These are phyloP conservation scores for Drosophila paranaensis DNA, from an alignment of 2,888 invertebrate genomes.

Conservation along the genomic window DNA sequence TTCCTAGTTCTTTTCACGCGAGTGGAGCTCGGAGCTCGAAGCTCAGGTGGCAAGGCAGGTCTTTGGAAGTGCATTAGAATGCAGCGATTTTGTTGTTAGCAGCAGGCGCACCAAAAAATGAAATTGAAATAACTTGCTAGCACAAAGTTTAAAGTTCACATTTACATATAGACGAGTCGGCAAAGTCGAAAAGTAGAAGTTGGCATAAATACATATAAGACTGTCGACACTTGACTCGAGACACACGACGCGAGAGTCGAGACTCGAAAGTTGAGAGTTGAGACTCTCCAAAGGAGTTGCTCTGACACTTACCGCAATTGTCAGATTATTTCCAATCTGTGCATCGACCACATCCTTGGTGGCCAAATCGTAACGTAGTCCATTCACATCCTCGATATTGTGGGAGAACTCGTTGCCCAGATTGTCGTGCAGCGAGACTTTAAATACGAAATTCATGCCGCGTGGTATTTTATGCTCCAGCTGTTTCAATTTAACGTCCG, in stretches of 20 bases:
- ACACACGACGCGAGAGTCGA: neutral
- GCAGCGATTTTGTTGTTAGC: constrained; percentile 61
- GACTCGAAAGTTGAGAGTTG: neutral
- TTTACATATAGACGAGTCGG: constrained; percentile 61
- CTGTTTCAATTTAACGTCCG: constrained; percentile 83
- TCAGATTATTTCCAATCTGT: constrained; percentile 84
- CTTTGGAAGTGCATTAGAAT: constrained; percentile 61
- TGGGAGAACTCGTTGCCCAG: constrained; percentile 85
- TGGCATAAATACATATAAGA: neutral
- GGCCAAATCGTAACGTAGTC: constrained; percentile 84
- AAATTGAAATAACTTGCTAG: constrained; percentile 65
- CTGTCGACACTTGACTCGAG: neutral
- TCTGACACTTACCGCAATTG: constrained; percentile 81
- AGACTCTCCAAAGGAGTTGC: constrained; percentile 4
- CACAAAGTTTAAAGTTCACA: constrained; percentile 58
- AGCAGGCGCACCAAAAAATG: constrained; percentile 41
- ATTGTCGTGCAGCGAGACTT: constrained; percentile 85
- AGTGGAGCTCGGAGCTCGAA: constrained; percentile 10
- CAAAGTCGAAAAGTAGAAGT: constrained; percentile 7
- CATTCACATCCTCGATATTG: constrained; percentile 84
- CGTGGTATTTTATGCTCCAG: constrained; percentile 83
- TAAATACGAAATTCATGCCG: constrained; percentile 84
- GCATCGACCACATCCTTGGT: constrained; percentile 84
- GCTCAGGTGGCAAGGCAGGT: constrained; percentile 47
- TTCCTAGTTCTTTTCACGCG: constrained; percentile 3